Evolutionary conservation across 2,888 invertebrate genomes (phyloP), one percentile per base, ranked within the genome.

Genomic region (Chloromyia formosa): DNA sequence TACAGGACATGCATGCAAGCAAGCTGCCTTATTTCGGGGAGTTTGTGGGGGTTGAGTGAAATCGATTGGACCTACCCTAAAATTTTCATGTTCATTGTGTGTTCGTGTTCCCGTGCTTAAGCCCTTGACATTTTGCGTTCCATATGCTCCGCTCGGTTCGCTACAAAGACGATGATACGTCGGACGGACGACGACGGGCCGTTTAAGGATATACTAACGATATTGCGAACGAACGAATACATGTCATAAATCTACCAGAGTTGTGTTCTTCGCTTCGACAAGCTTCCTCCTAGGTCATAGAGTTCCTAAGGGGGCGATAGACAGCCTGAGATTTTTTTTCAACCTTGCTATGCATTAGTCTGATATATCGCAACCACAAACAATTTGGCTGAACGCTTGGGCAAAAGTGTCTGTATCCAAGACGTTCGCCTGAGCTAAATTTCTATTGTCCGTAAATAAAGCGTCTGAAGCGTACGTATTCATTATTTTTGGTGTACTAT

Each of bases 61-160:
- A 66, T 66, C 66, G 66, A 66, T 66, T 66, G 49, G 49, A 66
- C 66, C 66, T 66, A 66, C 66, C 66, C 66, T 66, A 66, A 49
- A 66, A 23, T 49, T 22, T 40, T 66, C 22, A 12, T 45, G 66
- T 45, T 66, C 49, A 22, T 45, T 66, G 49, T 66, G 45, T 45
- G 20, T 45, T 23, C 66, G 66, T 66, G 66, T 49, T 18, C 14
- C 20, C 16, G 20, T 22, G 45, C 45, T 66, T 7, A 1, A 66
- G 66, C 3, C 66, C 66, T 66, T 66, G 49, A 66, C 66, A 66
- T 66, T 66, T 66, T 49, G 3, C 49, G 49, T 49, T 49, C 49
- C 22, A 10, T 49, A 10, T 35, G 7, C 45, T 66, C 22, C 58
- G 12, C 16, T 20, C 23, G 16, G 27, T 27, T 61, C 23, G 27